A percentile compares a stretch with the other conserved stretches of the same genome.
Evolutionary conservation across 2,113 vertebrate species (phyloP).

Genomic region (Oryzias celebensis): DNA sequence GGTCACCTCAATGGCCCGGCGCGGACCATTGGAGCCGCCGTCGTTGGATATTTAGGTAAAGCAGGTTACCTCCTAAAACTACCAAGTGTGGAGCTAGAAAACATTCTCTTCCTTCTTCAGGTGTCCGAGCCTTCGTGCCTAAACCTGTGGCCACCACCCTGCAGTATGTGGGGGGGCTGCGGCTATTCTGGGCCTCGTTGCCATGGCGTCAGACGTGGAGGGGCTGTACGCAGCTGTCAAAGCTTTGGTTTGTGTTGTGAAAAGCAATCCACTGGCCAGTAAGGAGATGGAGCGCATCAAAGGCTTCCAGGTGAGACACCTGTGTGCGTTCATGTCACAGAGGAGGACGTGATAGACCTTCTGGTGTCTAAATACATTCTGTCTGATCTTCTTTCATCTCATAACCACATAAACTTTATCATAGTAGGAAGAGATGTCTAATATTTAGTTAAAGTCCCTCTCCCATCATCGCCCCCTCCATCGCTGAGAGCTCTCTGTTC

Average conservation of each 20-base stretch:
- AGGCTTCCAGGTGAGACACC: constrained; percentile 88
- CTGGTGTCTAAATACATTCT: too few relatives aligned
- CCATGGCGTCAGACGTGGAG: constrained; percentile 98
- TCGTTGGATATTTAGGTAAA: constrained; percentile 96
- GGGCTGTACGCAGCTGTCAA: constrained; percentile 97
- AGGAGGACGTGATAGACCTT: too few relatives aligned
- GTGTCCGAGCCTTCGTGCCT: constrained; percentile 92
- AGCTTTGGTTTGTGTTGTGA: constrained; percentile 96
- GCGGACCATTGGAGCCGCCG: constrained; percentile 88
- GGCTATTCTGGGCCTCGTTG: constrained; percentile 95
- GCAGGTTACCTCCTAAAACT: too few relatives aligned
- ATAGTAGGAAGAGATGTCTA: too few relatives aligned
- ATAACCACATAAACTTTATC: too few relatives aligned
- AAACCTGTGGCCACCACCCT: constrained; percentile 95
- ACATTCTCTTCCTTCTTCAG: constrained; percentile 61
- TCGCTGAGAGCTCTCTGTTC: too few relatives aligned
- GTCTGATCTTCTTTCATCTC: too few relatives aligned
- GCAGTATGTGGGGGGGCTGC: constrained; percentile 97
- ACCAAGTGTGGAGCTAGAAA: too few relatives aligned
- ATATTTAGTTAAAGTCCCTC: too few relatives aligned
- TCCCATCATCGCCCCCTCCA: too few relatives aligned
- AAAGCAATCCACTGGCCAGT: constrained; percentile 95
- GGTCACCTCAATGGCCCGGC: constrained; percentile 95
- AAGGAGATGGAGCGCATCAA: constrained; percentile 99
- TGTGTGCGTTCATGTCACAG: too few relatives aligned